These are phyloP conservation scores for Drosophila sturtevanti DNA, from an alignment of 1,140 invertebrate genomes.

Conservation along the genomic window DNA sequence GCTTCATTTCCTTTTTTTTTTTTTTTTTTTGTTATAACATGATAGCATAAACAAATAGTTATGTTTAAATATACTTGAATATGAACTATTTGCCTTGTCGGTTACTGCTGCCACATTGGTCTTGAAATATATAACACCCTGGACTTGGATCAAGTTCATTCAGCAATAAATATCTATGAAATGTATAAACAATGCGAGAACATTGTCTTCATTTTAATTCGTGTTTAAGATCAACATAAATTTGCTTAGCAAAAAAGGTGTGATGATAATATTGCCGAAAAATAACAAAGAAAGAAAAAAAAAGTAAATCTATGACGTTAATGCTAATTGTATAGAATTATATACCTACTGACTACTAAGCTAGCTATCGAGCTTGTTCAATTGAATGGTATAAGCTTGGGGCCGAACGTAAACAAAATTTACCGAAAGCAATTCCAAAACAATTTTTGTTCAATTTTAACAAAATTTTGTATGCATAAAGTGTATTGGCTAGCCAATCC, in stretches of 20 bases:
- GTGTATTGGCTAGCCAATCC: background rate
- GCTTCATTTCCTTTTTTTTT: background rate
- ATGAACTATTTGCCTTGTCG: background rate
- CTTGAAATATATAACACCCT: conserved; percentile 32
- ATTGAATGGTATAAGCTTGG: background rate
- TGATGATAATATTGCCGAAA: conserved; percentile 3
- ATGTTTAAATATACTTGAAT: conserved; percentile 4
- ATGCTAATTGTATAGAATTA: background rate
- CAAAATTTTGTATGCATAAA: background rate
- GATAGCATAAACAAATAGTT: background rate
- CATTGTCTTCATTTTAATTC: background rate
- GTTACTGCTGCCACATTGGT: conserved; percentile 1
- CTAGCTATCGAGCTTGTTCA: background rate
- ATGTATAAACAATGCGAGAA: background rate
- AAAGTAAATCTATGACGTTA: conserved; percentile 1
- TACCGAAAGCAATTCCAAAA: background rate
- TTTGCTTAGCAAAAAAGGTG: background rate
- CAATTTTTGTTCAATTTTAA: background rate
- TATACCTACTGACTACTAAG: background rate
- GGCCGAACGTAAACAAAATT: background rate
- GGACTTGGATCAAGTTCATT: conserved; percentile 34
- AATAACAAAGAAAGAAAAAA: background rate
- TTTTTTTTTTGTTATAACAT: background rate
- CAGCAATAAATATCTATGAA: conserved; percentile 26
- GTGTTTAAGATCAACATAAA: conserved; percentile 19